Evolutionary conservation across 2,888 invertebrate genomes (phyloP).

Genomic region (Pseudococcus longispinus): DNA sequence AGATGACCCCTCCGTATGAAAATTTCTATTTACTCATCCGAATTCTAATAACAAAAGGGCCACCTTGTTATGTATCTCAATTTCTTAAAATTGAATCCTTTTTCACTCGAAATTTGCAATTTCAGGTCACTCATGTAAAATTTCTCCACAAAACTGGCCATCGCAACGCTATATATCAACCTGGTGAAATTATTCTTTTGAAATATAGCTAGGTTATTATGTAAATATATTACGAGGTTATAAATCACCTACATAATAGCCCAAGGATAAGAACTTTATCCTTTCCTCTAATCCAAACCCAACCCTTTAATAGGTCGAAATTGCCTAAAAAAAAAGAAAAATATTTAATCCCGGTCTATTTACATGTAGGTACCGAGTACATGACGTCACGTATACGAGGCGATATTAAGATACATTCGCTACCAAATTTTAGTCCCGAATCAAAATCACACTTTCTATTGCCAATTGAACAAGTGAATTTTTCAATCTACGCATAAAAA

Average conservation of each 20-base stretch:
- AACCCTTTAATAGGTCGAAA: neutral
- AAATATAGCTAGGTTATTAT: conserved; percentile 20
- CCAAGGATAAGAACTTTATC: conserved; percentile 10
- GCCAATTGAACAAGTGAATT: neutral
- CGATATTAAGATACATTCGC: neutral
- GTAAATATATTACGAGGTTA: neutral
- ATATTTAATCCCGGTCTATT: neutral
- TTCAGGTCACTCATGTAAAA: neutral
- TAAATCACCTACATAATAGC: conserved; percentile 24
- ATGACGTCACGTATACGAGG: neutral
- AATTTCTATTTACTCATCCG: too few species aligned
- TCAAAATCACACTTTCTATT: neutral
- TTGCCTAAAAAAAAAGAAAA: neutral
- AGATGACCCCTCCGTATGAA: too few species aligned
- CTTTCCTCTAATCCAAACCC: neutral
- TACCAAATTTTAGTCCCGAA: neutral
- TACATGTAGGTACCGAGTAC: neutral
- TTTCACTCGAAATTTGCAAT: neutral
- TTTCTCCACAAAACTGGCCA: neutral
- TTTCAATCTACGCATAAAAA: neutral
- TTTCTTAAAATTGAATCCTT: neutral
- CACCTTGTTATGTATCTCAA: neutral
- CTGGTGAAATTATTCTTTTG: neutral
- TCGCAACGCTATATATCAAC: neutral
- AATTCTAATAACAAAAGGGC: too few species aligned